Evolutionary conservation across 2,888 invertebrate genomes (phyloP), one percentile per base, ranked within the genome.

Genomic region (Drosophila rubida): DNA sequence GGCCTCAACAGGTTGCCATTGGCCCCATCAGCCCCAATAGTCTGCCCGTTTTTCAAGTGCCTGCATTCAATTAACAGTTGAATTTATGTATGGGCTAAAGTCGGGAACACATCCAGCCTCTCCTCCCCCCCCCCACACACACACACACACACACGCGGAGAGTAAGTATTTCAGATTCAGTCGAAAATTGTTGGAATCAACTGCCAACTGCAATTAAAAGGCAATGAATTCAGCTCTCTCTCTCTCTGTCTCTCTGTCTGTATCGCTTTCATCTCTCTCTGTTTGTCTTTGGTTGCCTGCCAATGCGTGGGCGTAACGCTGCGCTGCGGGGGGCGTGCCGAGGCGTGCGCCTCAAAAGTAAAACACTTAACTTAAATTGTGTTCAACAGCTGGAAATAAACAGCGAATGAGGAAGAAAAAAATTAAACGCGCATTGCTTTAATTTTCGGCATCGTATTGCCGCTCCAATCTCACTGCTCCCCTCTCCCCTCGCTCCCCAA

Each of bases 121-220:
- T n/a, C n/a, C n/a, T n/a, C 50, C 27, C 2, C 55, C 6, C 39
- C 19, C 39, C 11, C 49, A 30, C 25, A 32, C 58, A 54, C 49
- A 37, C 27, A 39, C n/a, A 41, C 27, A 39, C 19, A 49, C 39
- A 49, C 44, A 49, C 9, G 13, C 11, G 45, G 11, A 16, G 32
- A 19, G n/a, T 63, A 63, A 55, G 55, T 64, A 64, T 64, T 62
- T 23, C 51, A 51, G 45, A 70, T 57, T 66, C 59, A 68, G 61
- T 62, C 50, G 64, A 73, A 73, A 76, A 76, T 76, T 76, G 72
- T 74, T 78, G 74, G 84, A 42, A 80, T 83, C 67, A 72, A 69
- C 80, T 88, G 84, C 84, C 88, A 84, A 76, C 73, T 85, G 87
- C 88, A 87, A 87, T 87, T 87, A 87, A 88, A 87, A 87, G 82